Evolutionary conservation across 1,140 invertebrate species (phyloP).

Genomic region (Drosophila pallidifrons): DNA sequence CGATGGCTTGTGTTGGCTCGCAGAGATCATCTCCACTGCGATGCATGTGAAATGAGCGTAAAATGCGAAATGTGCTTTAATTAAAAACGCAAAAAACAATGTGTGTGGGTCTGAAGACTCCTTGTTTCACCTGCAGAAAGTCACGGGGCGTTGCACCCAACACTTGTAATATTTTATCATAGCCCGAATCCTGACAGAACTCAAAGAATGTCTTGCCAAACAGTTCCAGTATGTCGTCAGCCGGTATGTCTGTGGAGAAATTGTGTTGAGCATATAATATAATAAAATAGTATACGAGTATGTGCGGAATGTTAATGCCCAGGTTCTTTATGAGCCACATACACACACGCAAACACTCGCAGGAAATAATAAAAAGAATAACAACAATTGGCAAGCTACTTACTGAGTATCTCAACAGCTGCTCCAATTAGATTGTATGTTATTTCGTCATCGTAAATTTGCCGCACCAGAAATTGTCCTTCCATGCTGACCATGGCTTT

Average conservation of each 20-base stretch:
- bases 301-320: slow-evolving; percentile 26
- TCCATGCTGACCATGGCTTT: slow-evolving; percentile 97
- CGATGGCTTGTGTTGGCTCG: not conserved
- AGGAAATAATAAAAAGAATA: slow-evolving; percentile 9
- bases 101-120: not conserved
- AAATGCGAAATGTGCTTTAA: slow-evolving; percentile 68
- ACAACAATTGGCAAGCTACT: slow-evolving; percentile 84
- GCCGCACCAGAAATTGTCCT: slow-evolving; percentile 96
- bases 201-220: slow-evolving; percentile 98
- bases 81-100: slow-evolving; percentile 44
- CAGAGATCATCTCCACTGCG: slow-evolving; percentile 2
- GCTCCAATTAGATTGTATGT: slow-evolving; percentile 97
- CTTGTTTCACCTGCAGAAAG: slow-evolving; percentile 91
- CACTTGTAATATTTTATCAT: slow-evolving; percentile 96
- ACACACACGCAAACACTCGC: not conserved
- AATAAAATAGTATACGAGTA: not conserved
- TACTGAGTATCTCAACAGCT: slow-evolving; percentile 95
- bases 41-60: slow-evolving; percentile 68
- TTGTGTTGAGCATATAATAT: not conserved
- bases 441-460: slow-evolving; percentile 97
- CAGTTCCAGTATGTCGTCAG: slow-evolving; percentile 94
- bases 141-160: slow-evolving; percentile 96
- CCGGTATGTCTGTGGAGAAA: slow-evolving; percentile 91
- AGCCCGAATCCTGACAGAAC: slow-evolving; percentile 97
- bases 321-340: slow-evolving; percentile 35